Conservation (phyloP, 2,888 invertebrate genomes). For the Melanchra persicariae region DNA sequence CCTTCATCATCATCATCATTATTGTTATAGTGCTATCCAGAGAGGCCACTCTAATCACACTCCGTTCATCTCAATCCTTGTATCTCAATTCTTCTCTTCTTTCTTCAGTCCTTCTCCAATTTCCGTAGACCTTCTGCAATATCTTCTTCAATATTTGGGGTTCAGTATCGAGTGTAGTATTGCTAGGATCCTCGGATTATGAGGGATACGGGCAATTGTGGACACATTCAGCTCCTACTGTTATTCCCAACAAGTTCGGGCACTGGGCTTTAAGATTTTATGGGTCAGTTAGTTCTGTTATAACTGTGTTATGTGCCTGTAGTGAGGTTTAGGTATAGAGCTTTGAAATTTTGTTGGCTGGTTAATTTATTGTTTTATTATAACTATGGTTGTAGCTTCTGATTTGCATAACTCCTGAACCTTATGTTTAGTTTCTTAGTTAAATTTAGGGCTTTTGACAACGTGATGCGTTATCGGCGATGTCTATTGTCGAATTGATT, state of each 20-base stretch:
- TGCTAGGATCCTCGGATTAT: constrained; percentile 56
- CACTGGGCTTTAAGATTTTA: constrained; percentile 50
- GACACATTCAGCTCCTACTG: constrained; percentile 53
- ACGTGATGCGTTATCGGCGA: no score
- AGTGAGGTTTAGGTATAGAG: constrained; percentile 7
- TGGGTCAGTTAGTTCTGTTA: constrained; percentile 41
- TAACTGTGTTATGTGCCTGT: constrained; percentile 16
- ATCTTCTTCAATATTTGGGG: constrained; percentile 11
- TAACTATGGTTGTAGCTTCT: not conserved
- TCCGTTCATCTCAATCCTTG: no score
- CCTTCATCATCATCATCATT: not conserved
- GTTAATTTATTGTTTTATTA: not conserved
- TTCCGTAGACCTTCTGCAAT: constrained; percentile 33
- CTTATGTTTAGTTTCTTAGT: not conserved
- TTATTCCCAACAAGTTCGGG: constrained; percentile 42
- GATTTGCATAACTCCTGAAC: not conserved
- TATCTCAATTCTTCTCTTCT: not conserved
- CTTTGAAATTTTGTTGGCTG: constrained; percentile 2
- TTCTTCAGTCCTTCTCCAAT: not conserved
- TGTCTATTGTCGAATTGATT: no score
- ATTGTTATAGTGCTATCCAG: not conserved
- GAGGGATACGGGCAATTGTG: constrained; percentile 59
- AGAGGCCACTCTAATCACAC: not conserved
- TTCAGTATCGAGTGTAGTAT: constrained; percentile 50
- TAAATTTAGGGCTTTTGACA: no score